Evolutionary conservation across 2,113 vertebrate species (phyloP), one percentile per base, ranked within the genome.

Genomic region (Colaptes auratus): DNA sequence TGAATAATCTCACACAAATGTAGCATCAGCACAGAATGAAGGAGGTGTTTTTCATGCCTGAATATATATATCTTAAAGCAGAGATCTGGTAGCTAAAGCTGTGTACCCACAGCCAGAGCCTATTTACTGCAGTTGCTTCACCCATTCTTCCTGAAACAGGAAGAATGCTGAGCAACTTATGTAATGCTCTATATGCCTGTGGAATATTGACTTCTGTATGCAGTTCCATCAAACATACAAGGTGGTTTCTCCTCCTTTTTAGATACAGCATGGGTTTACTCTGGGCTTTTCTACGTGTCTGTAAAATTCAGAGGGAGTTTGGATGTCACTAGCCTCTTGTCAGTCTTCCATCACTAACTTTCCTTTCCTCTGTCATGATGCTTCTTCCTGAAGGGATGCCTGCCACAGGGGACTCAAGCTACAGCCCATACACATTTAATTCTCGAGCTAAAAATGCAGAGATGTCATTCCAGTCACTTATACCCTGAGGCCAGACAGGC

Each of bases 391-490:
- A 72, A 80, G 72, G 72, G 58, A 76, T 81, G 42, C 33, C 44
- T 84, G 89, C 90, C 86, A 31, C 85, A 20, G 64, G 91, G 53
- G 89, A 91, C 80, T 46, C 11, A 64, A 95, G 74, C 69, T 89
- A 35, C 58, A 90, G 90, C 73, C 87, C 74, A 44, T 96, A 69
- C 55, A 59, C 82, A 82, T 87, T 92, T 85, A 94, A 96, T 93
- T 94, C 75, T 91, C 10, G 2, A 96, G 74, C 92, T 96, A 75
- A 95, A 96, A 94, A 95, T 94, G 84, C 80, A 69, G 77, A 93
- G 50, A 91, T 95, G 96, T 95, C 95, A 96, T 86, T 92, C 50
- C 74, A 94, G 91, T 93, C 95, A 90, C 83, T 96, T 94, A 70
- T 79, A 73, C 86, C 91, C 91, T 52, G 67, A 86, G 85, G 90